Percentiles rank a stretch among this genome's conserved stretches.
Conservation (phyloP, 2,888 invertebrate species). For the Syrphus vitripennis region DNA sequence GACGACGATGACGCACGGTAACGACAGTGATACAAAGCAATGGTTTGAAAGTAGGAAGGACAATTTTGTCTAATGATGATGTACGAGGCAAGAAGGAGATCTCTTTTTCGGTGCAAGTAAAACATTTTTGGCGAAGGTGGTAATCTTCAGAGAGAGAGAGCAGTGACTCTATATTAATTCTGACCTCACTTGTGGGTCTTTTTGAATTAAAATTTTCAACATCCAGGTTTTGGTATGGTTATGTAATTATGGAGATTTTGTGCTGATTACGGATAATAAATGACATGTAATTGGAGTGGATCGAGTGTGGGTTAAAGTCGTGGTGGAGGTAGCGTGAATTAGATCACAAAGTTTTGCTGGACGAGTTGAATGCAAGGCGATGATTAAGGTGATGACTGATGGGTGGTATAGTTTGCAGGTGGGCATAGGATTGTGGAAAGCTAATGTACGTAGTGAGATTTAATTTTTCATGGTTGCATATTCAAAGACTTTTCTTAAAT, state of each 20-base stretch:
- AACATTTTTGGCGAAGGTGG: conserved; percentile 10
- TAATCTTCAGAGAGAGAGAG: not conserved
- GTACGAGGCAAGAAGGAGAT: conserved; percentile 32
- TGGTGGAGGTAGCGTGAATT: not conserved
- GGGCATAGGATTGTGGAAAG: not conserved
- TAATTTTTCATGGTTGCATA: no score
- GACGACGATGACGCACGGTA: not conserved
- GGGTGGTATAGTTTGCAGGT: not conserved
- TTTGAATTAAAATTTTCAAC: conserved; percentile 42
- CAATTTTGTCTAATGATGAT: conserved; percentile 53
- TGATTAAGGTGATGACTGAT: not conserved
- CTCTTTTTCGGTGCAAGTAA: conserved; percentile 26
- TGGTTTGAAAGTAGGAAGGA: not conserved
- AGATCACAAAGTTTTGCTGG: not conserved
- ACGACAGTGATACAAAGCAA: conserved; percentile 4
- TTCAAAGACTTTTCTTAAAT: no score
- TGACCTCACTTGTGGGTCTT: not conserved
- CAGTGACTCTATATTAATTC: conserved; percentile 47
- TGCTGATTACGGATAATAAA: conserved; percentile 70
- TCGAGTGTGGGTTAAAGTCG: conserved; percentile 49
- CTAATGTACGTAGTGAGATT: not conserved
- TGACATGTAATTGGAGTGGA: conserved; percentile 64
- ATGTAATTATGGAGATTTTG: conserved; percentile 70
- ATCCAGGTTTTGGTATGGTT: conserved; percentile 45
- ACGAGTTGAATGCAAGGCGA: not conserved